Evolutionary conservation across 2,113 vertebrate species (phyloP).

Genomic region (Rhea pennata): DNA sequence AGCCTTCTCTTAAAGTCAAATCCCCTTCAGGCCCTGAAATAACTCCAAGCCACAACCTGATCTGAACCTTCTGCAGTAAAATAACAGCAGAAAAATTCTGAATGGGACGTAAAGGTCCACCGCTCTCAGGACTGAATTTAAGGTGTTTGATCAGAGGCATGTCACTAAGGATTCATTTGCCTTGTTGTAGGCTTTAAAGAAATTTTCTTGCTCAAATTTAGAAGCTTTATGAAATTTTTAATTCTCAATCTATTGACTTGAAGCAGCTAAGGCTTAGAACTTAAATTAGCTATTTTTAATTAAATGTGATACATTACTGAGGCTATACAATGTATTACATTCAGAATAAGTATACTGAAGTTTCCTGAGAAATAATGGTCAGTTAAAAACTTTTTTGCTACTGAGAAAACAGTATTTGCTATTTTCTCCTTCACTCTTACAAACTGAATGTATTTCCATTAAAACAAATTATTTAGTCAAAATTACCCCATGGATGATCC

Average conservation of each 20-base stretch:
- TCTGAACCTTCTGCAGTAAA: neutral
- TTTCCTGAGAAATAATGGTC: neutral
- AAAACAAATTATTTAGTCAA: neutral
- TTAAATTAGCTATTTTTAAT: neutral
- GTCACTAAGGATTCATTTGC: neutral
- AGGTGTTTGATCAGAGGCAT: rapidly evolving
- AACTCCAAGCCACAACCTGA: neutral
- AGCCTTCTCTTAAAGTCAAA: neutral
- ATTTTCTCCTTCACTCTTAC: neutral
- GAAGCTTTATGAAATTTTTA: neutral
- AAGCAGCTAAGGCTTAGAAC: neutral
- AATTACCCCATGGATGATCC: neutral
- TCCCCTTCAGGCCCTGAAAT: neutral
- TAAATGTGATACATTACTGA: neutral
- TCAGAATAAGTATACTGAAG: neutral
- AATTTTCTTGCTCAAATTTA: neutral
- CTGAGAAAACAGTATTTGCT: neutral
- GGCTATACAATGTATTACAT: neutral
- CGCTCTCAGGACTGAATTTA: neutral
- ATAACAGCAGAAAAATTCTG: neutral
- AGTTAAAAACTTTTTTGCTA: neutral
- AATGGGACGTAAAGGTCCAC: neutral
- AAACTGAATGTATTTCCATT: neutral
- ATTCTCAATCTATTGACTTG: neutral
- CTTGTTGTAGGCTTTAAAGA: neutral